phyloP scores from a whole-genome alignment of 2,888 invertebrate genomes.

The Agrotis segetum region DNA sequence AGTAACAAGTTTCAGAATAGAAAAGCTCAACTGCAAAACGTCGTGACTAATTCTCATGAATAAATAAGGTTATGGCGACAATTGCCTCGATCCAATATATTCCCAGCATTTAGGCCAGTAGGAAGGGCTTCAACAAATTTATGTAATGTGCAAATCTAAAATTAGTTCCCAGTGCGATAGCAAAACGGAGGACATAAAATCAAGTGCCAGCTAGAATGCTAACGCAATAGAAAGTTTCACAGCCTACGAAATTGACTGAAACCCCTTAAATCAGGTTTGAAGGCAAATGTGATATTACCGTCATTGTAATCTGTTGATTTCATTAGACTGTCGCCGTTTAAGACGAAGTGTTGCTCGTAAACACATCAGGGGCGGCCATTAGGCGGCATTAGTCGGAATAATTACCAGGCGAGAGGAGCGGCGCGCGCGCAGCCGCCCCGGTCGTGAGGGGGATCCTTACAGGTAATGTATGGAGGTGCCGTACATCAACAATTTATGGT shows the following conservation, averaged over 20 bases:
- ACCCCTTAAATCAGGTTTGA: constrained; percentile 56
- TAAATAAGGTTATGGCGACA: constrained; percentile 12
- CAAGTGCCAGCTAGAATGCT: constrained; percentile 43
- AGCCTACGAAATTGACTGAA: constrained; percentile 57
- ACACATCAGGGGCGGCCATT: constrained; percentile 75
- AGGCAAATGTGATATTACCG: constrained; percentile 62
- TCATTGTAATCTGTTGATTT: constrained; percentile 75
- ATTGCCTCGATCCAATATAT: constrained; percentile 6
- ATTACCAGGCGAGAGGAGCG: constrained; percentile 65
- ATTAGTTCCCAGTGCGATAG: constrained; percentile 49
- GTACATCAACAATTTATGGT: constrained; percentile 48
- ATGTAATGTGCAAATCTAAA: constrained; percentile 53
- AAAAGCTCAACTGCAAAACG: not conserved
- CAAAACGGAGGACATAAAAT: constrained; percentile 44
- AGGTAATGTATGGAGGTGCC: constrained; percentile 57
- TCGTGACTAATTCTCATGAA: constrained; percentile 19
- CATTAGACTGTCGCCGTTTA: constrained; percentile 69
- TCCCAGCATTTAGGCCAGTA: constrained; percentile 34
- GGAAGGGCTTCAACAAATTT: constrained; percentile 48
- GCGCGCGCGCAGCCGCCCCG: constrained; percentile 36
- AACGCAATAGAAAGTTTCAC: constrained; percentile 60
- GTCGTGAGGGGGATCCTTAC: constrained; percentile 40
- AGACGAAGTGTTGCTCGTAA: constrained; percentile 72
- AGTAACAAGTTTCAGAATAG: not conserved
- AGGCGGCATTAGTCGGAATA: constrained; percentile 75